Percentiles rank a stretch among this genome's conserved stretches.
Conservation (phyloP, 2,113 vertebrate species). For the Lynx canadensis region DNA sequence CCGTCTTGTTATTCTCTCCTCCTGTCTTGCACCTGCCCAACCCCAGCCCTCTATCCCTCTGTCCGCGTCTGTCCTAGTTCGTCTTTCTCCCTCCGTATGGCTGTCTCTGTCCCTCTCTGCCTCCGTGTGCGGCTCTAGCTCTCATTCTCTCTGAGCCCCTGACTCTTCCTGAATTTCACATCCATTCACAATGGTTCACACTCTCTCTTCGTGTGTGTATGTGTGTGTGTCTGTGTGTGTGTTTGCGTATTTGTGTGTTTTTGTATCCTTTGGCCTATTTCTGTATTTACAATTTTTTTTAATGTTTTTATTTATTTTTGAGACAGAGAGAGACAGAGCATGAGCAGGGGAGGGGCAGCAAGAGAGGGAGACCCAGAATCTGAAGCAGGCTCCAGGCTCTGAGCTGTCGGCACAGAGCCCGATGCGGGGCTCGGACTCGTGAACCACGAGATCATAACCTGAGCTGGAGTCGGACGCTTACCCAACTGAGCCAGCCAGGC, state of each 20-base stretch:
- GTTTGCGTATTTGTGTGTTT: background rate
- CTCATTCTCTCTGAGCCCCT: background rate
- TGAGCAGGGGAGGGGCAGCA: no score
- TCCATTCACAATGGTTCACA: background rate
- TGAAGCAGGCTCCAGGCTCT: no score
- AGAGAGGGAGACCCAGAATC: no score
- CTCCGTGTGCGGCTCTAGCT: no score
- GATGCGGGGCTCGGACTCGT: no score
- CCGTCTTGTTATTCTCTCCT: background rate
- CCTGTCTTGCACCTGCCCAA: background rate
- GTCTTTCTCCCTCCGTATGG: background rate
- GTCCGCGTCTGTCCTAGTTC: rapidly evolving
- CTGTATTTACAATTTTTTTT: background rate
- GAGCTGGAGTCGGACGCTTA: no score
- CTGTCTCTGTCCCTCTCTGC: background rate
- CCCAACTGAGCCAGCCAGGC: no score
- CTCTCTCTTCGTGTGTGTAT: background rate
- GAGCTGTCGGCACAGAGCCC: no score
- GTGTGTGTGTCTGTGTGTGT: background rate
- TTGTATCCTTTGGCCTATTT: background rate
- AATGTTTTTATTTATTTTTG: no score
- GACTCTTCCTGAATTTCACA: background rate
- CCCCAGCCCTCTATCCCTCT: rapidly evolving
- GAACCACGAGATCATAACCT: no score
- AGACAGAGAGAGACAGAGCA: no score